Conservation (phyloP, 2,888 invertebrate species). For the Pteria penguin region DNA sequence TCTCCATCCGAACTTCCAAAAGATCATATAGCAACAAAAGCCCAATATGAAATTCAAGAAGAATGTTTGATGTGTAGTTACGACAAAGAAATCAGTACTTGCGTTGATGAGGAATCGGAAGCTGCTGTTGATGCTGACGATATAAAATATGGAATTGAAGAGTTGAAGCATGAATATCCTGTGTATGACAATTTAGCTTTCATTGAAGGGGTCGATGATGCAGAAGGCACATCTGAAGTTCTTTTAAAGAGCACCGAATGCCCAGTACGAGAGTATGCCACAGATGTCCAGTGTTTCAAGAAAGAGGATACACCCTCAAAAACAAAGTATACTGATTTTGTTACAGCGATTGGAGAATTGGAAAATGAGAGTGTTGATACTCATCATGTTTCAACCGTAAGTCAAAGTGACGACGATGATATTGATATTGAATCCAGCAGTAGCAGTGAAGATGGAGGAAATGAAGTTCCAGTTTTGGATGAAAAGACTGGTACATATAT, state of each 20-base stretch:
- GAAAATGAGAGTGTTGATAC: not conserved
- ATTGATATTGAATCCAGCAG: not conserved
- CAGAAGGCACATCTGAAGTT: slow-evolving; percentile 40
- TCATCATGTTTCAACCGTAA: too few relatives aligned
- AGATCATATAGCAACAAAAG: not conserved
- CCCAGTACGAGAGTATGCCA: slow-evolving; percentile 25
- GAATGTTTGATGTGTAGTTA: slow-evolving; percentile 21
- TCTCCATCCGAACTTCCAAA: slow-evolving; percentile 72
- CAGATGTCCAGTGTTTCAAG: slow-evolving; percentile 8
- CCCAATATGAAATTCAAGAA: slow-evolving; percentile 14
- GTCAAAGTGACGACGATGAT: slow-evolving; percentile 10
- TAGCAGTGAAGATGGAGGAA: slow-evolving; percentile 56
- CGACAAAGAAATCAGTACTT: slow-evolving; percentile 1
- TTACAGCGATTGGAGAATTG: not conserved
- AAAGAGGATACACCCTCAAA: slow-evolving; percentile 13
- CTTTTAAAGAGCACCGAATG: not conserved
- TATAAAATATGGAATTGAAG: not conserved
- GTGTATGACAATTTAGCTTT: slow-evolving; percentile 36
- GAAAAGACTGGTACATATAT: slow-evolving; percentile 66
- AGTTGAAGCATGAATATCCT: slow-evolving; percentile 3
- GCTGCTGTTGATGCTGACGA: slow-evolving; percentile 37
- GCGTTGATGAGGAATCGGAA: slow-evolving; percentile 21
- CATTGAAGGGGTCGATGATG: slow-evolving; percentile 70
- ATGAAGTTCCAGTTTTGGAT: slow-evolving; percentile 72
- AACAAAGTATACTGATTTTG: not conserved